Conservation (phyloP, 2,113 vertebrate species). For the Pygoscelis adeliae region DNA sequence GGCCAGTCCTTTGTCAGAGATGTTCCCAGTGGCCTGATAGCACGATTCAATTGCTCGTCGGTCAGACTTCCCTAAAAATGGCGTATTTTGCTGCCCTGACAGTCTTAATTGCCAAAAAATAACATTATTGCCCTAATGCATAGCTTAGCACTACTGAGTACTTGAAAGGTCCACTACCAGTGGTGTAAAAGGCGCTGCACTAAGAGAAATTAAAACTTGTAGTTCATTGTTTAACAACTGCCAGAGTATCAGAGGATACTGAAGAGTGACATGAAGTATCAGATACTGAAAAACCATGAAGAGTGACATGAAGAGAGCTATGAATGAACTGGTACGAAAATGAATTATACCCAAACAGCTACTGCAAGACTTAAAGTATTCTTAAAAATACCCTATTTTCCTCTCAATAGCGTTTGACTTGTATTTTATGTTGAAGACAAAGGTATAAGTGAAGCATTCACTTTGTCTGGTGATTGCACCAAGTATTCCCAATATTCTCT, state of each 20-base stretch:
- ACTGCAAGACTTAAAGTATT: not conserved
- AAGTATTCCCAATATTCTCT: not conserved
- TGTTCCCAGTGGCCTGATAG: not conserved
- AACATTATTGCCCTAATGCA: not conserved
- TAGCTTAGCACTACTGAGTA: not conserved
- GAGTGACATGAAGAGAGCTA: not conserved
- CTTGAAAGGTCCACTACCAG: not conserved
- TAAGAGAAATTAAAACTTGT: not conserved
- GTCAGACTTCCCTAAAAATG: not conserved
- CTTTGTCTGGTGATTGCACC: not conserved
- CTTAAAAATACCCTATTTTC: not conserved
- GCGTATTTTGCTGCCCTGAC: not conserved
- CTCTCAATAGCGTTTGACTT: not conserved
- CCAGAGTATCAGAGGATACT: not conserved
- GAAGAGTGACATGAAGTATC: not conserved
- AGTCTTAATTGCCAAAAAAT: not conserved
- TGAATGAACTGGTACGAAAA: not conserved
- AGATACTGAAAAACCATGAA: not conserved
- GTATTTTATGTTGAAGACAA: not conserved
- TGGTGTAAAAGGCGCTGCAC: not conserved
- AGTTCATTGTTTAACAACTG: not conserved
- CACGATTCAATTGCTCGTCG: accelerated
- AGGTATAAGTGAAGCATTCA: not conserved
- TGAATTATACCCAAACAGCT: not conserved
- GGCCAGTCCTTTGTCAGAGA: not conserved